Conservation (phyloP, 2,888 invertebrate species). For the Cryptus viduatorius region DNA sequence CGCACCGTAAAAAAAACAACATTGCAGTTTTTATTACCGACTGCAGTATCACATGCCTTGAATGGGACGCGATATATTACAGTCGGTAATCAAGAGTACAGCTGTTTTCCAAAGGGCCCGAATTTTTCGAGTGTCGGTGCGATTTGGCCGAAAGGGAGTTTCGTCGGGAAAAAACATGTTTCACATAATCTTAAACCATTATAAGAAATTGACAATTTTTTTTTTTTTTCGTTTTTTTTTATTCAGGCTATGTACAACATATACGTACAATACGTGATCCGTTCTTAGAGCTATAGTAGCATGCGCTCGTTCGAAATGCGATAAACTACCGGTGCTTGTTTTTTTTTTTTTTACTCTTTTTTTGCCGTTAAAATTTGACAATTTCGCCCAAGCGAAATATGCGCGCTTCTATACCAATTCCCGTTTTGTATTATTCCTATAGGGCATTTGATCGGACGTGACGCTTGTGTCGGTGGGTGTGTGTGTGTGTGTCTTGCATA, state of each 20-base stretch:
- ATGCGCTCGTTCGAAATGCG: slow-evolving; percentile 79
- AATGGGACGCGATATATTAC: background rate
- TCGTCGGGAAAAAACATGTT: background rate
- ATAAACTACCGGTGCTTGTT: slow-evolving; percentile 54
- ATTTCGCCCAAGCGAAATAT: slow-evolving; percentile 57
- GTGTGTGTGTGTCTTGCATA: slow-evolving; percentile 35
- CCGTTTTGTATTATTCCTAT: slow-evolving; percentile 49
- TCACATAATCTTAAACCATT: slow-evolving; percentile 35
- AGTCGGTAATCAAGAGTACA: background rate
- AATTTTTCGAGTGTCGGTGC: no score
- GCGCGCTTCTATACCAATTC: slow-evolving; percentile 27
- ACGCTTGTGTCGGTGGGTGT: slow-evolving; percentile 11
- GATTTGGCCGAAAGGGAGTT: background rate
- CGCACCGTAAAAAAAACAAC: background rate
- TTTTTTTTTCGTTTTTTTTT: slow-evolving; percentile 74
- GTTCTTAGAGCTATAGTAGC: slow-evolving; percentile 79
- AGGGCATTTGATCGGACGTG: slow-evolving; percentile 55
- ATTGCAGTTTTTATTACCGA: background rate
- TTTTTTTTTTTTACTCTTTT: slow-evolving; percentile 1
- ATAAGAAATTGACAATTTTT: background rate
- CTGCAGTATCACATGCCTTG: background rate
- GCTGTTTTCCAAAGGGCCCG: no score
- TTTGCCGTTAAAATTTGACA: slow-evolving; percentile 16
- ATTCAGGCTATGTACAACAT: slow-evolving; percentile 85
- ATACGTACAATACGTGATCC: slow-evolving; percentile 84